These are phyloP conservation scores for Sylvia borin DNA, from an alignment of 2,797 vertebrate genomes.

Conservation along the genomic window DNA sequence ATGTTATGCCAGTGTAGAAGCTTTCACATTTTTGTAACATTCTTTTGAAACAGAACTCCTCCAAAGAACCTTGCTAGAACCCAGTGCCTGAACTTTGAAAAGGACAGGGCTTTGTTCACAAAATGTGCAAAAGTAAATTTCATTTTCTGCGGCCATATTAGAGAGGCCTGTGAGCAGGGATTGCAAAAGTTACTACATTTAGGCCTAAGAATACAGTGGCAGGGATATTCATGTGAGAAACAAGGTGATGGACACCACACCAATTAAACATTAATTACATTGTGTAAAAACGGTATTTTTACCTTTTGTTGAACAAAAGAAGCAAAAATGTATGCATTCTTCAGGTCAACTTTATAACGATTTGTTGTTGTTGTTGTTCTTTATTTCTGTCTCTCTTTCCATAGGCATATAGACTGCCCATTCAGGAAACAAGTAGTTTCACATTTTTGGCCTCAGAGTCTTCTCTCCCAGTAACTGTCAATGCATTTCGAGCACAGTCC, in stretches of 20 bases:
- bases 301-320: background rate
- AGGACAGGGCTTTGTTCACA: background rate
- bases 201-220: background rate
- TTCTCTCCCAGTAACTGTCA: background rate
- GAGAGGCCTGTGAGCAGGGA: background rate
- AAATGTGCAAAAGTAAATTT: background rate
- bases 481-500: background rate
- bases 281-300: background rate
- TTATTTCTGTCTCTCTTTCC: background rate
- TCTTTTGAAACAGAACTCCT: background rate
- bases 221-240: background rate
- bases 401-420: background rate
- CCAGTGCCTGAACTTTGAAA: background rate
- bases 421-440: background rate
- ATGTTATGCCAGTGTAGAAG: slow-evolving; percentile 1
- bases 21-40: slow-evolving; percentile 29
- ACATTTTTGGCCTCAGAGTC: background rate
- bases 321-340: background rate
- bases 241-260: background rate
- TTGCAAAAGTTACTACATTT: background rate
- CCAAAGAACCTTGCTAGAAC: background rate
- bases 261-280: background rate
- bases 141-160: background rate
- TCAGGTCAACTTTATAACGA: background rate
- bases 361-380: background rate